Evolutionary conservation across 2,113 vertebrate genomes (phyloP).

Genomic region (Syrrhaptes paradoxus): DNA sequence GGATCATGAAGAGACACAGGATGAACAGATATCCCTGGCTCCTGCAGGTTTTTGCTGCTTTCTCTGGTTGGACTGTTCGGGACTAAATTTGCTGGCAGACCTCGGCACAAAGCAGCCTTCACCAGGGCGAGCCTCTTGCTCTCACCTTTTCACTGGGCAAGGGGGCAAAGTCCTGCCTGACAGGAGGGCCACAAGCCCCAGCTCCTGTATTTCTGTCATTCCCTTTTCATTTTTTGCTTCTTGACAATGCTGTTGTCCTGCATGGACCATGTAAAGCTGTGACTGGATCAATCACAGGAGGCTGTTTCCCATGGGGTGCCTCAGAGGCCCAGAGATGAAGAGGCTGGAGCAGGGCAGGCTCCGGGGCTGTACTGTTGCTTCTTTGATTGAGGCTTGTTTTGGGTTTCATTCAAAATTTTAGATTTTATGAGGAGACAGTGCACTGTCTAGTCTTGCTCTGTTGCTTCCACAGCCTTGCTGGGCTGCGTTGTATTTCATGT

Average conservation of each 20-base stretch:
- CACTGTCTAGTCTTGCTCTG: not conserved
- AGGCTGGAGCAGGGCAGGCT: not conserved
- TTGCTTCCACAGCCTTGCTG: not conserved
- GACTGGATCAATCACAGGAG: not conserved
- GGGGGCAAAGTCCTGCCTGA: not conserved
- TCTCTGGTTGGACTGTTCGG: accelerated
- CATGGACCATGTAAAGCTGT: accelerated
- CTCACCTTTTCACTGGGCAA: not conserved
- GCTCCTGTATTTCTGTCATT: not conserved
- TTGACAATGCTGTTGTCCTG: not conserved
- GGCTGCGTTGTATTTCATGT: not conserved
- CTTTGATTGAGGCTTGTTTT: not conserved
- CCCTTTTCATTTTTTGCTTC: not conserved
- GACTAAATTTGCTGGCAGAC: not conserved
- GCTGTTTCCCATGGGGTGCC: not conserved
- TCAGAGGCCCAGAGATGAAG: not conserved
- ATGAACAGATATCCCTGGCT: not conserved
- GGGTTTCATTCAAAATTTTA: not conserved
- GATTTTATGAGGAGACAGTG: not conserved
- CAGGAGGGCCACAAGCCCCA: not conserved
- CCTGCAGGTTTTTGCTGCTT: not conserved
- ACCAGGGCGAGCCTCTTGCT: not conserved
- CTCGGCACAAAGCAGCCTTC: not conserved
- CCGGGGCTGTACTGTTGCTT: not conserved
- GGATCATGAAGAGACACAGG: not conserved